Conservation (phyloP, 2,888 invertebrate species). For the Papilio protenor region DNA sequence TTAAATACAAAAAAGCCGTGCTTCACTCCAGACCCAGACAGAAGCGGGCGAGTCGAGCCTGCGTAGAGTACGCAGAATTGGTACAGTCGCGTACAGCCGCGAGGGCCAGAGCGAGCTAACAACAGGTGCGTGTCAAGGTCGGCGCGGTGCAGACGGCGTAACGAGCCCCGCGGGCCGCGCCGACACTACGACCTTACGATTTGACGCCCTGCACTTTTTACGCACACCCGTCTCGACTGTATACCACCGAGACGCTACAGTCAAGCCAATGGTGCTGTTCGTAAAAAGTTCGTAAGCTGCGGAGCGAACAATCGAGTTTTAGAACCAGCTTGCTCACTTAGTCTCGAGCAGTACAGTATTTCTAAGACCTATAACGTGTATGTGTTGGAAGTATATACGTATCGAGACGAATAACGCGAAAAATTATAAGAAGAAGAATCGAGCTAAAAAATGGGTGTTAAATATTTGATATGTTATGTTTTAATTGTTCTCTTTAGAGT, state of each 20-base stretch:
- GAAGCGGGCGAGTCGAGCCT: background rate
- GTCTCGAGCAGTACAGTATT: background rate
- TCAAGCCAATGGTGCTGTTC: background rate
- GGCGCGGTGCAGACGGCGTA: conserved; percentile 50
- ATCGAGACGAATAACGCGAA: background rate
- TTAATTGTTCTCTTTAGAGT: background rate
- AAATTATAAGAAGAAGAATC: too few species aligned
- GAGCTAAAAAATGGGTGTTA: too few species aligned
- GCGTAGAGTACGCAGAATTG: conserved; percentile 33
- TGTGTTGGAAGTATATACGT: background rate
- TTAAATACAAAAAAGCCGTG: background rate
- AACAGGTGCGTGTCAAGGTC: conserved; percentile 45
- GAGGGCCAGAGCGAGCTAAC: conserved; percentile 38
- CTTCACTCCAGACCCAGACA: conserved; percentile 10
- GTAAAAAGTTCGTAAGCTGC: background rate
- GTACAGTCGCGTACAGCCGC: conserved; percentile 25
- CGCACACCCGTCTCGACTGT: conserved; percentile 31
- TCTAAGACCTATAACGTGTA: background rate
- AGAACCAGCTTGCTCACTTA: background rate
- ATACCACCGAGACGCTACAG: background rate
- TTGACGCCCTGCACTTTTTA: conserved; percentile 50
- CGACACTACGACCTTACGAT: conserved; percentile 54
- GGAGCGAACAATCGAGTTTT: conserved; percentile 4
- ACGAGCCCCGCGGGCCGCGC: conserved; percentile 52
- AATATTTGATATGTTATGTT: background rate